Evolutionary conservation across 1,140 invertebrate species (phyloP), one percentile per base, ranked within the genome.

Genomic region (Drosophila subobscura): DNA sequence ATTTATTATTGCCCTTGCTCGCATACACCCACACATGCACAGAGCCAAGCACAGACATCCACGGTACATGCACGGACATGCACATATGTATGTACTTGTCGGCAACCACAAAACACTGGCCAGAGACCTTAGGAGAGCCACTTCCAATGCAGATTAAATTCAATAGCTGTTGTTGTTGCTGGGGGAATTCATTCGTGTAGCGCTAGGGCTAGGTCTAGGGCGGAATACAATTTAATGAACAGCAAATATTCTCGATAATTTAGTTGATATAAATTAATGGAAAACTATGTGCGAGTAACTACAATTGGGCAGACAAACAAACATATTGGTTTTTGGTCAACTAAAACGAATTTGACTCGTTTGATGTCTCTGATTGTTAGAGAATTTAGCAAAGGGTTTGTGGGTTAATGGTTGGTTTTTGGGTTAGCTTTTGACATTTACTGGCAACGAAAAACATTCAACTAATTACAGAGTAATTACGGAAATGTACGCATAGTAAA

Each of bases 151-250:
- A 66, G 33, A 52, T 33, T 33, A 7, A 33, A 33, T 33, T 7
- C 29, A 33, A 33, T 33, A 8, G 8, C 3, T 8, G 7, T 33
- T 33, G 29, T 33, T 33, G 29, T 10, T 33, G 1, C 16, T 29
- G 27, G 2, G 27, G 16, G 16, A 20, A 20, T 20, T 20, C 58
- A 81, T 46, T 41, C 58, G 45, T 53, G 42, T 33, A 29, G 66
- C 40, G 55, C 57, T 20, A 20, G 16, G 78, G 68, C 58, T 85
- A 20, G 16, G 59, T 64, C 51, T 63, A 74, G 27, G 74, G 79
- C 74, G 73, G 81, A 86, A 81, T 85, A 64, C 73, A 81, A 85
- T 85, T 85, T 85, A 85, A 85, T 86, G 77, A 85, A 85, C 77
- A 85, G 79, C 81, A 86, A 81, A 85, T 86, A 74, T 75, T 65